Conservation (phyloP, 2,797 vertebrate species). For the Monodelphis domestica region DNA sequence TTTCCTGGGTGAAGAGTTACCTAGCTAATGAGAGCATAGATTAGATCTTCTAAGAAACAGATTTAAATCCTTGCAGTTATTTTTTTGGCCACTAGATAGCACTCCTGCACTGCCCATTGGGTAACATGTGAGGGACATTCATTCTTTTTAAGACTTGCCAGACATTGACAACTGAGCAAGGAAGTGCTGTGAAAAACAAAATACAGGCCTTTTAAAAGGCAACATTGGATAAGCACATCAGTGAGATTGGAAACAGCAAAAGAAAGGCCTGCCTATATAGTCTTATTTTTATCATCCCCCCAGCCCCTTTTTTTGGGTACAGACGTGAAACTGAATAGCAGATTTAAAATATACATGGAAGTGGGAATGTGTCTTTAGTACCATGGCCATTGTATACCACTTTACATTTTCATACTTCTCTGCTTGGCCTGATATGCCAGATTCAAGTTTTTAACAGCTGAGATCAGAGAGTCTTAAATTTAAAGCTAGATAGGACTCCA, state of each 20-base stretch:
- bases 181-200: background rate
- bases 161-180: background rate
- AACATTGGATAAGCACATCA: background rate
- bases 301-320: background rate
- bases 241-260: background rate
- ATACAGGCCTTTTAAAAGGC: background rate
- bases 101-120: background rate
- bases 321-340: background rate
- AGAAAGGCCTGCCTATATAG: background rate
- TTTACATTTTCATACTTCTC: background rate
- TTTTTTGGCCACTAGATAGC: background rate
- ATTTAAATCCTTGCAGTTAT: background rate
- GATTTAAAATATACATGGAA: background rate
- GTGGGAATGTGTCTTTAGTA: background rate
- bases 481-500: background rate
- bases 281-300: background rate
- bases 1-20: background rate
- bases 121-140: background rate
- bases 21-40: background rate
- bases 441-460: background rate
- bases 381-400: background rate
- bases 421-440: background rate
- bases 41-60: background rate
- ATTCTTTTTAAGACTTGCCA: background rate
- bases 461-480: background rate